Base-by-base conservation (phyloP, 2,888 invertebrate genomes). In the Hyposoter didymator region DNA sequence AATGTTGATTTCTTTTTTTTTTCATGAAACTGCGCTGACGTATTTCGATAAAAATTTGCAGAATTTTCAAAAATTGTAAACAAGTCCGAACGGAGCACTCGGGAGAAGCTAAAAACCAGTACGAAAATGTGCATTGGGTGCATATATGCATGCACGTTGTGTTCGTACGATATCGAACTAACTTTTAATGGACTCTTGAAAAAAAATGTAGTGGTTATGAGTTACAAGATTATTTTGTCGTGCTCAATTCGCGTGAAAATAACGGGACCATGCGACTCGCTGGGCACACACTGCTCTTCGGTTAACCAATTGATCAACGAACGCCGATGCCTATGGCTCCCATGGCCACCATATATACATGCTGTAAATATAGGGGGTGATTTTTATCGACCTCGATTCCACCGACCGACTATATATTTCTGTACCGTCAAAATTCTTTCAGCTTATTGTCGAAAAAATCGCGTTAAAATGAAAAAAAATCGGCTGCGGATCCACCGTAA, bases 261-360 rank as follows among this genome's bases (percentile, higher is more conserved):
- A 19, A 64, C 55, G 17, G 28, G 49, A 52, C 72, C 32, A 12
- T 49, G 47, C 35, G 70, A 28, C 35, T 66, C 84, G 47, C 19
- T 72, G 70, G 72, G 43, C 52, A 17, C 19, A 35, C 39, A 67
- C n/a, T 35, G 47, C 35, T 73, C 81, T 22, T 19, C 69, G 69
- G 52, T 64, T 47, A 78, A 84, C 70, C 52, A 74, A 84, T 84
- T 70, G 73, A 52, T 64, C 49, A 78, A 74, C 72, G 73, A 84
- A 72, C 47, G 28, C 47, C 35, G 45, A 69, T 59, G 14, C n/a
- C 4, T 3, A 17, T n/a, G 32, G 47, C 32, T 62, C 28, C 47
- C n/a, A 28, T 75, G 17, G 62, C 39, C 22, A 45, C 28, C 19
- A n/a, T 52, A 52, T 52, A 7, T 49, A 19, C 35, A 66, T 49